phyloP scores from a whole-genome alignment of 2,888 invertebrate genomes.

The Rotaria magnacalcarata region DNA sequence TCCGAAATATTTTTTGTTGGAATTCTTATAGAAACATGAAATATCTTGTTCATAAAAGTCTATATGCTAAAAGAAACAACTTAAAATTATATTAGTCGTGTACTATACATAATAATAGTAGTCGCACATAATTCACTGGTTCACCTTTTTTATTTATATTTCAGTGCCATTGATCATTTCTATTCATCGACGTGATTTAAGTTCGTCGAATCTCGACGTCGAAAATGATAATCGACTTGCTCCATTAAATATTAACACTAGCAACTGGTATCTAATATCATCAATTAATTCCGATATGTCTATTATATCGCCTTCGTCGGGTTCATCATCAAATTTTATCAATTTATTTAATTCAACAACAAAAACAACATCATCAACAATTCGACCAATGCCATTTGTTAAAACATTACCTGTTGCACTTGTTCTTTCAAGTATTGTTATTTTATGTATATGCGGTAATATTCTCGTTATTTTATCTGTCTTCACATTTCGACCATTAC shows the following conservation, averaged over 20 bases:
- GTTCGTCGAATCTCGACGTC: background rate
- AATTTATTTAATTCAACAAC: background rate
- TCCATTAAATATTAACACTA: background rate
- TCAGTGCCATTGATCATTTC: background rate
- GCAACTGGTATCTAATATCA: conserved; percentile 6
- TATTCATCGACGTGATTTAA: background rate
- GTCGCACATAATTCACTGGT: background rate
- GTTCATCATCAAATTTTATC: background rate
- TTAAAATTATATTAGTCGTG: background rate
- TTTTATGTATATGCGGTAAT: conserved; percentile 44
- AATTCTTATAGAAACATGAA: background rate
- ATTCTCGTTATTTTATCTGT: conserved; percentile 45
- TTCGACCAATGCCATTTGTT: background rate
- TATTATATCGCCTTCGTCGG: background rate
- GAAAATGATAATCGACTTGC: background rate
- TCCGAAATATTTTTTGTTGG: background rate
- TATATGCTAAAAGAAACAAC: background rate
- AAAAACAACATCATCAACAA: background rate
- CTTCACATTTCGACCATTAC: conserved; percentile 45
- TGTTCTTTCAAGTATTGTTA: conserved; percentile 21
- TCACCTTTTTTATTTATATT: background rate
- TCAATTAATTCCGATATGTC: background rate
- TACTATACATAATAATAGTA: background rate
- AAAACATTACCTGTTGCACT: background rate
- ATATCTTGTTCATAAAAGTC: background rate